phyloP scores from a whole-genome alignment of 2,888 invertebrate genomes.

The Aleiodes testaceus region DNA sequence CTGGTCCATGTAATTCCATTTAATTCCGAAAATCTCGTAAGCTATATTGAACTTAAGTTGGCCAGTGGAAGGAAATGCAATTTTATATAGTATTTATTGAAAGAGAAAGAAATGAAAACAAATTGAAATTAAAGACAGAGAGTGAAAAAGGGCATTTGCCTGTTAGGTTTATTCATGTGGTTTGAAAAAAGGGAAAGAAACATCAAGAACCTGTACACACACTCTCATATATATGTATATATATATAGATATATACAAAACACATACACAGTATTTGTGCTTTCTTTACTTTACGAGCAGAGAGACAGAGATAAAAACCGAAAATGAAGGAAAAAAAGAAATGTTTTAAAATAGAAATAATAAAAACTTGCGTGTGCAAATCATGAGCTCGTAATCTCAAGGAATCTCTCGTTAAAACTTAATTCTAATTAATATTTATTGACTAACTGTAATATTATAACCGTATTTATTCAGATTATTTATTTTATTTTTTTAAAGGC shows the following conservation, averaged over 20 bases:
- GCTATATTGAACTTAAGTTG: slow-evolving; percentile 5
- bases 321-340: not conserved
- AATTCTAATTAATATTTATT: slow-evolving; percentile 69
- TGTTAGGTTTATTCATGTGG: slow-evolving; percentile 41
- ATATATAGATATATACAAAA: slow-evolving; percentile 4
- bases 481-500: slow-evolving; percentile 72
- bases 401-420: slow-evolving; percentile 42
- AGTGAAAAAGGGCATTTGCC: slow-evolving; percentile 22
- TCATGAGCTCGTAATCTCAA: slow-evolving; percentile 20
- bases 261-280: slow-evolving; percentile 46
- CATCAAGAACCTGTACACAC: slow-evolving; percentile 31
- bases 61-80: not conserved
- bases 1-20: not conserved
- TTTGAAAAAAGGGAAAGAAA: slow-evolving; percentile 28
- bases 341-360: not conserved
- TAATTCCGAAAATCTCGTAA: slow-evolving; percentile 2
- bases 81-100: slow-evolving; percentile 24
- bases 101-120: slow-evolving; percentile 2
- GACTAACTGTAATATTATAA: slow-evolving; percentile 66
- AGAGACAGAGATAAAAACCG: not conserved
- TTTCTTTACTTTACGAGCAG: slow-evolving; percentile 33
- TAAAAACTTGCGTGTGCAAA: slow-evolving; percentile 20
- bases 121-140: slow-evolving; percentile 27
- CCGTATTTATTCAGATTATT: slow-evolving; percentile 72
- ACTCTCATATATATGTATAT: slow-evolving; percentile 9